Evolutionary conservation across 2,888 invertebrate genomes (phyloP).

Genomic region (Smittia sp.): DNA sequence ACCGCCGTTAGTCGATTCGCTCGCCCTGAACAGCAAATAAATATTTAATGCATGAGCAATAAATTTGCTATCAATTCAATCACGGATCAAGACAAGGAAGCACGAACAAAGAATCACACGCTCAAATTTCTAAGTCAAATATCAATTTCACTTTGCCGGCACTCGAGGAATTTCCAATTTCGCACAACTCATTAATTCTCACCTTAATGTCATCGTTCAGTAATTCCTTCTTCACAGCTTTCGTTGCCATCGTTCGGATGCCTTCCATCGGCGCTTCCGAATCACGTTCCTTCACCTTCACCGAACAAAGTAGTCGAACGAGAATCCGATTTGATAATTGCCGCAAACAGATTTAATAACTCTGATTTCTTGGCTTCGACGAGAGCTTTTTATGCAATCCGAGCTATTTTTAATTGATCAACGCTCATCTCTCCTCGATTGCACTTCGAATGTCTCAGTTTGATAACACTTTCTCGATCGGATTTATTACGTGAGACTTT

Average conservation of each 20-base stretch:
- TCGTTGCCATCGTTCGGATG: slow-evolving; percentile 24
- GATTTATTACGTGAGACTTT: background rate
- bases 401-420: background rate
- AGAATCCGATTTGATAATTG: background rate
- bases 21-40: background rate
- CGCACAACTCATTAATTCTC: slow-evolving; percentile 44
- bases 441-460: background rate
- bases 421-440: background rate
- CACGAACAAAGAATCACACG: slow-evolving; percentile 1
- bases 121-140: slow-evolving; percentile 25
- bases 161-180: background rate
- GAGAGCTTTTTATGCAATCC: background rate
- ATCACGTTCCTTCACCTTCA: background rate
- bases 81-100: background rate
- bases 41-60: background rate
- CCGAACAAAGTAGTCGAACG: background rate
- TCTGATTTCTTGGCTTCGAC: background rate
- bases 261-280: background rate
- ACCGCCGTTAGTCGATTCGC: no score
- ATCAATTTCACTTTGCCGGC: slow-evolving; percentile 5
- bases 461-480: slow-evolving; percentile 2
- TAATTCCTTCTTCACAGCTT: slow-evolving; percentile 62
- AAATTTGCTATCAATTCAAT: slow-evolving; percentile 5
- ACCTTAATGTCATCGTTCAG: slow-evolving; percentile 76
- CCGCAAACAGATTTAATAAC: slow-evolving; percentile 1